These are phyloP conservation scores for Melanotaenia parkinsoni DNA, from an alignment of 2,797 vertebrate genomes.

Conservation along the genomic window DNA sequence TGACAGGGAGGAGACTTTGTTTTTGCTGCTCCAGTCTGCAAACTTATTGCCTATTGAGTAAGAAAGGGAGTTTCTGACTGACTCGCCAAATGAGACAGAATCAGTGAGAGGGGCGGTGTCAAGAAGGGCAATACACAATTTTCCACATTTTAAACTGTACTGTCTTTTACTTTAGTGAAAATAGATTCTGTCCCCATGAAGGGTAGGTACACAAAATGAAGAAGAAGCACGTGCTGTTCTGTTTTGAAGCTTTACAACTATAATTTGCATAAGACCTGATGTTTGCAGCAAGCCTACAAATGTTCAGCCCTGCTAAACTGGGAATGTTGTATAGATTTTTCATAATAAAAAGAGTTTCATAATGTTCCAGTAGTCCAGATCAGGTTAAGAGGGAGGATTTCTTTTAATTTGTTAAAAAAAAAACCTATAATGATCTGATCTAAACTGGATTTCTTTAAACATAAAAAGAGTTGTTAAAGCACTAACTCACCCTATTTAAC, in stretches of 20 bases:
- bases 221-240: not conserved
- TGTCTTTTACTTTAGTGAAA: not conserved
- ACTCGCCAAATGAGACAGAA: not conserved
- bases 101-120: slow-evolving; percentile 13
- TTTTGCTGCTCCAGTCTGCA: slow-evolving; percentile 21
- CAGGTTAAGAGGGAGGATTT: not conserved
- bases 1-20: slow-evolving; percentile 54
- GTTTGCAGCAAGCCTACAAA: not conserved
- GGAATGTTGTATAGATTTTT: no score
- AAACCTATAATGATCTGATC: not conserved
- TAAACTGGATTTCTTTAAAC: not conserved
- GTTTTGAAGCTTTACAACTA: not conserved
- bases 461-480: not conserved
- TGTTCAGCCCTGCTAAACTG: not conserved
- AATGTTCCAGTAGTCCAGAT: not conserved
- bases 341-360: no score
- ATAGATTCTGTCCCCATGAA: not conserved
- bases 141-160: no score
- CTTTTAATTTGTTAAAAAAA: not conserved
- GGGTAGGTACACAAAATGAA: not conserved
- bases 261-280: not conserved
- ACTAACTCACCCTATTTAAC: slow-evolving; percentile 1
- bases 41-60: slow-evolving; percentile 18
- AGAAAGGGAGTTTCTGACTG: slow-evolving; percentile 33
- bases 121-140: not conserved